phyloP scores from a whole-genome alignment of 2,888 invertebrate species.

The Arrhopalites spinosus region DNA sequence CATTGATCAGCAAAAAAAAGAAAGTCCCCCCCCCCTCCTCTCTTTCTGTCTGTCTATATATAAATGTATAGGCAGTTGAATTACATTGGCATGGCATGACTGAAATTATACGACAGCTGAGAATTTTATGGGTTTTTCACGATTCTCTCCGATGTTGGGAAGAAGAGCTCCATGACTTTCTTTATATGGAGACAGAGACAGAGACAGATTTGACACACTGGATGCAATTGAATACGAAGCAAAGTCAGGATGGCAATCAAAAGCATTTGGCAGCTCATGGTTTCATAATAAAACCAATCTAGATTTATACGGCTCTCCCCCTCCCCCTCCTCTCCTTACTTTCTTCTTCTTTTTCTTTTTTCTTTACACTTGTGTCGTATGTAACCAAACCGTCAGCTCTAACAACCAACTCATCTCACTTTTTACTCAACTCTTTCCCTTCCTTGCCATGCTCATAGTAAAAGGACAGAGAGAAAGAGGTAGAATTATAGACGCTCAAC shows the following conservation, averaged over 20 bases:
- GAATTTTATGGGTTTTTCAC: conserved; percentile 22
- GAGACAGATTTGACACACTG: no score
- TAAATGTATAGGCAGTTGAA: neutral
- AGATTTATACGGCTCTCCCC: conserved; percentile 13
- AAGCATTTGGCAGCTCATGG: conserved; percentile 27
- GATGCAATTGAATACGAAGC: conserved; percentile 16
- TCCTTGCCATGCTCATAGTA: neutral
- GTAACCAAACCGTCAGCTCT: neutral
- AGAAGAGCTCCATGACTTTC: neutral
- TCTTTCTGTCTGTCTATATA: neutral
- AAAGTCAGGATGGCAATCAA: conserved; percentile 17
- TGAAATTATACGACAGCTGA: conserved; percentile 20
- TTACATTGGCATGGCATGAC: neutral
- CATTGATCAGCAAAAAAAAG: conserved; percentile 11
- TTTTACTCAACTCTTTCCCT: neutral
- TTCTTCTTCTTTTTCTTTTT: neutral
- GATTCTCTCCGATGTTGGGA: conserved; percentile 1
- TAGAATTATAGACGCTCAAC: neutral
- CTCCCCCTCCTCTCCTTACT: neutral
- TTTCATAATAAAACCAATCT: conserved; percentile 25
- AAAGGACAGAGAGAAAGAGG: no score
- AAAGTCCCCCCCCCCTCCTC: neutral
- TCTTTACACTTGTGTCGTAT: neutral
- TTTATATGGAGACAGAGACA: neutral
- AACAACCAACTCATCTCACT: neutral